These are phyloP conservation scores for Drosophila simulans DNA, from an alignment of 1,140 invertebrate genomes.

Conservation along the genomic window DNA sequence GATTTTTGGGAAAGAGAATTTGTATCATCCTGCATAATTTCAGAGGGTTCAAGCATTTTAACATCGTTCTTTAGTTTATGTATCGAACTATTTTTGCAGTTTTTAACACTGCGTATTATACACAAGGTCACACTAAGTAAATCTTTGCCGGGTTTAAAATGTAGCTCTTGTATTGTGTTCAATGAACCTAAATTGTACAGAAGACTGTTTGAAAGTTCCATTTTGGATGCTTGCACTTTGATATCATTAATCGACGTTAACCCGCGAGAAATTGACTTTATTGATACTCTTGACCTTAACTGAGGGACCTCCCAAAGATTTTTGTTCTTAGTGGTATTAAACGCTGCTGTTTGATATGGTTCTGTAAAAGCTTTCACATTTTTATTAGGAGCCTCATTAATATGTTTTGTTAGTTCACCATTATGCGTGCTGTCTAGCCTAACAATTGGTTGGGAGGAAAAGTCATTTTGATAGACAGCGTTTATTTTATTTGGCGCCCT, in stretches of 20 bases:
- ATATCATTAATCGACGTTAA: background rate
- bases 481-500: no score
- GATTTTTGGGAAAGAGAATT: background rate
- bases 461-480: background rate
- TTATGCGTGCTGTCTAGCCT: background rate
- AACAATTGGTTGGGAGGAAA: background rate
- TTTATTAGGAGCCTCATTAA: background rate
- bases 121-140: background rate
- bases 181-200: background rate
- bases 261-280: background rate
- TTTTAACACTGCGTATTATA: background rate
- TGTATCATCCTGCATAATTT: background rate
- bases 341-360: slow-evolving; percentile 28
- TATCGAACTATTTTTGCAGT: background rate
- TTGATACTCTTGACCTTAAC: background rate
- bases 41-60: slow-evolving; percentile 15
- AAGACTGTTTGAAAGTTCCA: background rate
- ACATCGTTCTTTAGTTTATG: background rate
- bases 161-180: background rate
- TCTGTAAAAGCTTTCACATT: background rate
- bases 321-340: background rate
- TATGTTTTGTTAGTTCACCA: background rate
- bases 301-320: background rate
- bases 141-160: background rate
- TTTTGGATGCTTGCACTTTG: background rate